Evolutionary conservation across 1,140 invertebrate species (phyloP).

Genomic region (Arion vulgaris): DNA sequence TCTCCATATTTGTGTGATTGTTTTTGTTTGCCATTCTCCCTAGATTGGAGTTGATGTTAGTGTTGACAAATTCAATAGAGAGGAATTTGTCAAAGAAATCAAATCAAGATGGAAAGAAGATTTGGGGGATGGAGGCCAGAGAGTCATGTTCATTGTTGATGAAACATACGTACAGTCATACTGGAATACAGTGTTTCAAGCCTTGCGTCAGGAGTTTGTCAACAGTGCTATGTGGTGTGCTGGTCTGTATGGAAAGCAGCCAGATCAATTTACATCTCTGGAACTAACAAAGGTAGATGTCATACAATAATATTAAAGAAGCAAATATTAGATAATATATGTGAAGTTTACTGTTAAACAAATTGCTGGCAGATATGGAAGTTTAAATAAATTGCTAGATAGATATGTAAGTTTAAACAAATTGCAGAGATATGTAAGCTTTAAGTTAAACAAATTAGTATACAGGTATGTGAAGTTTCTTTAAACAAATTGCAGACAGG

Average conservation of each 20-base stretch:
- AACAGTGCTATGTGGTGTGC: conserved; percentile 40
- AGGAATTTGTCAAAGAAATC: conserved; percentile 10
- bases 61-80: conserved; percentile 37
- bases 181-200: conserved; percentile 36
- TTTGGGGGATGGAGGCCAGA: not conserved
- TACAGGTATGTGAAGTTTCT: too few relatives aligned
- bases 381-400: too few relatives aligned
- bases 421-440: too few relatives aligned
- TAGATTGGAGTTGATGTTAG: conserved; percentile 22
- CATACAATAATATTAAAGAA: too few relatives aligned
- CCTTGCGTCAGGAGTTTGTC: conserved; percentile 13
- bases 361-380: too few relatives aligned
- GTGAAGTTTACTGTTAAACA: too few relatives aligned
- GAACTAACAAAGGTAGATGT: conserved; percentile 32
- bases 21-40: not conserved
- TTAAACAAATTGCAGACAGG: too few relatives aligned
- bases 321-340: too few relatives aligned
- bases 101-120: conserved; percentile 5
- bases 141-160: conserved; percentile 42
- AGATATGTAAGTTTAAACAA: too few relatives aligned
- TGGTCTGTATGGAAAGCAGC: conserved; percentile 42
- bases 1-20: too few relatives aligned
- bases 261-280: conserved; percentile 29
- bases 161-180: conserved; percentile 45
- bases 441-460: too few relatives aligned